A percentile compares a stretch with the other conserved stretches of the same genome.
These are phyloP conservation scores for Eulemur albifrons DNA, from an alignment of 2,797 vertebrate species.

Conservation along the genomic window DNA sequence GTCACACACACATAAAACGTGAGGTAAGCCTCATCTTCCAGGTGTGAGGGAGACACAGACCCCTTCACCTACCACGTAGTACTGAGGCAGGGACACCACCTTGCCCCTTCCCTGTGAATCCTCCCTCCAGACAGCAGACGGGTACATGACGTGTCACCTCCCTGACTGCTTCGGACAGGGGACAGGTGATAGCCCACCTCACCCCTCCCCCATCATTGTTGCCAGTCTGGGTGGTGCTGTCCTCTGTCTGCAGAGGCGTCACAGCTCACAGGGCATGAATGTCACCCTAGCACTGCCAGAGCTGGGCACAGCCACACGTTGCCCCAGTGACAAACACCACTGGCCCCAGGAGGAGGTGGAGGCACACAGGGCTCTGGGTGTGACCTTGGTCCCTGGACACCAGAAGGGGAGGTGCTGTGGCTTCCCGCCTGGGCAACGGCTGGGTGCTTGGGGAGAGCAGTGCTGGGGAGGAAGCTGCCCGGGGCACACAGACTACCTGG, in stretches of 20 bases:
- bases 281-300: slow-evolving; percentile 74
- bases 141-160: background rate
- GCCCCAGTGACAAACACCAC: slow-evolving; percentile 72
- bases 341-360: slow-evolving; percentile 72
- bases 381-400: slow-evolving; percentile 75
- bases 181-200: slow-evolving; percentile 59
- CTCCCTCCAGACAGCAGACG: background rate
- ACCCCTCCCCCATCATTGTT: background rate
- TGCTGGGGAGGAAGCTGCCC: background rate
- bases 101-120: background rate
- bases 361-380: slow-evolving; percentile 56
- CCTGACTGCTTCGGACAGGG: slow-evolving; percentile 14
- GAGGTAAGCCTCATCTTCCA: background rate
- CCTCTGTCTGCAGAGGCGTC: slow-evolving; percentile 73
- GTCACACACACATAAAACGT: background rate
- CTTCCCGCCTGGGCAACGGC: slow-evolving; percentile 38
- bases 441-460: background rate
- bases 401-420: slow-evolving; percentile 30
- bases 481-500: background rate
- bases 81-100: background rate
- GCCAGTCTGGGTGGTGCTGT: slow-evolving; percentile 63
- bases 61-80: background rate
- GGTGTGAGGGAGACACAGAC: background rate
- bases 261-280: slow-evolving; percentile 80
- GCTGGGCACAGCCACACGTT: slow-evolving; percentile 62